These are phyloP conservation scores for Zygaena filipendulae DNA, from an alignment of 2,888 invertebrate genomes.

Conservation along the genomic window DNA sequence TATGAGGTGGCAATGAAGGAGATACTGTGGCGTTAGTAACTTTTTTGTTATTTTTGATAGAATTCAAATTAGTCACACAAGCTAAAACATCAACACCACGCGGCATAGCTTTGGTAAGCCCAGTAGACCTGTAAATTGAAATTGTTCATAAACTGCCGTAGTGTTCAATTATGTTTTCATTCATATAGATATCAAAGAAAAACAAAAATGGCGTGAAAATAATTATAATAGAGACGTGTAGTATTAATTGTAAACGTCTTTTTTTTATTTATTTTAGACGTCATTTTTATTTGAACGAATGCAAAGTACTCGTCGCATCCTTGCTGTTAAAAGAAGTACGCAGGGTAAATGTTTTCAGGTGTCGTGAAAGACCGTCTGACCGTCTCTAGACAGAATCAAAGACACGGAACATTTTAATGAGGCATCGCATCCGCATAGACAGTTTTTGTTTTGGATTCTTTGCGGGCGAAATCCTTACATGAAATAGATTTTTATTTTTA, in stretches of 20 bases:
- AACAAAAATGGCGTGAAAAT: too few species aligned
- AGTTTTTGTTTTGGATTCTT: conserved; percentile 46
- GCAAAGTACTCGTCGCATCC: too few species aligned
- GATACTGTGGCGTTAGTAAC: conserved; percentile 26
- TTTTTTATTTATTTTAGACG: too few species aligned
- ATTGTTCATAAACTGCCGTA: conserved; percentile 9
- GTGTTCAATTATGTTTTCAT: conserved; percentile 31
- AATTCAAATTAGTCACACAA: conserved; percentile 16
- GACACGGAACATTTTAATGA: conserved; percentile 66
- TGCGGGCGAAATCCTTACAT: too few species aligned
- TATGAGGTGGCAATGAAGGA: too few species aligned
- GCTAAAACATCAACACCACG: conserved; percentile 8
- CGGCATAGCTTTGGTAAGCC: background rate
- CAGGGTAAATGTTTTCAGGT: too few species aligned
- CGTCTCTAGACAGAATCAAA: conserved; percentile 59
- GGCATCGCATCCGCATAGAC: conserved; percentile 52
- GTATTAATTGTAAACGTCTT: too few species aligned
- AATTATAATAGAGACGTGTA: too few species aligned
- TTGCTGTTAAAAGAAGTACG: too few species aligned
- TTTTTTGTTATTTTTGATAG: conserved; percentile 14
- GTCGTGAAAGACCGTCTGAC: too few species aligned
- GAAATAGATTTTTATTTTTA: too few species aligned
- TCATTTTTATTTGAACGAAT: too few species aligned
- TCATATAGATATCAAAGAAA: conserved; percentile 31
- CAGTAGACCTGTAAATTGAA: conserved; percentile 27